Percentiles rank a stretch among this genome's conserved stretches.
Conservation (phyloP, 2,797 vertebrate genomes). For the Acridotheres tristis region DNA sequence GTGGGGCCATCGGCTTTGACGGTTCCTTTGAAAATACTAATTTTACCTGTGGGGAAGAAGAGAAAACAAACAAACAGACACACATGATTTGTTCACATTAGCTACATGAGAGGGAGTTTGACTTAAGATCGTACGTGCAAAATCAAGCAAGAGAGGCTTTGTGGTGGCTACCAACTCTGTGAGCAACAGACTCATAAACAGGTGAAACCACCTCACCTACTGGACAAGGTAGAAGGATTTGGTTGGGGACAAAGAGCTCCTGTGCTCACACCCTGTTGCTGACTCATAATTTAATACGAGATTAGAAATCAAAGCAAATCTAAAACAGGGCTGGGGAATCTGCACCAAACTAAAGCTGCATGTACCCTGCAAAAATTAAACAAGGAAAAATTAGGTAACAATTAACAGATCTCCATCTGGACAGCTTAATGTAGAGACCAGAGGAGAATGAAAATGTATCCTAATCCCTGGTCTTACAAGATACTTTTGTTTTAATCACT, state of each 20-base stretch:
- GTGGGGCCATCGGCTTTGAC: slow-evolving; percentile 83
- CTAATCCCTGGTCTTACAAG: not conserved
- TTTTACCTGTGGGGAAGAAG: slow-evolving; percentile 82
- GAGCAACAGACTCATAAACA: not conserved
- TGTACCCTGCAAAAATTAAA: not conserved
- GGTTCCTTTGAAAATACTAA: slow-evolving; percentile 88
- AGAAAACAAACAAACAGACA: slow-evolving; percentile 41
- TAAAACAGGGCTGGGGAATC: not conserved
- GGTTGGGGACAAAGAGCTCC: not conserved
- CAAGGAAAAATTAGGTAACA: not conserved
- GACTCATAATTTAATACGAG: not conserved
- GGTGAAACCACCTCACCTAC: accelerated
- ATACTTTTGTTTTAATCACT: not conserved
- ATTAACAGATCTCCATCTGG: not conserved
- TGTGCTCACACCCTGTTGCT: not conserved
- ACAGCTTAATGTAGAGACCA: not conserved
- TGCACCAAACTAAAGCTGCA: not conserved
- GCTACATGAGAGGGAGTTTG: not conserved
- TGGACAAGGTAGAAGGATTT: not conserved
- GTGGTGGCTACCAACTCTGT: not conserved
- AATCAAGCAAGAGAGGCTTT: not conserved
- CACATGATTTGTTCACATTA: not conserved
- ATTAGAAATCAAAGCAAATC: not conserved
- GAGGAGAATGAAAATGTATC: not conserved
- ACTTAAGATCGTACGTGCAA: not conserved